These are phyloP conservation scores for Caenorhabditis auriculariae DNA, from an alignment of 2,888 invertebrate genomes.

Conservation along the genomic window DNA sequence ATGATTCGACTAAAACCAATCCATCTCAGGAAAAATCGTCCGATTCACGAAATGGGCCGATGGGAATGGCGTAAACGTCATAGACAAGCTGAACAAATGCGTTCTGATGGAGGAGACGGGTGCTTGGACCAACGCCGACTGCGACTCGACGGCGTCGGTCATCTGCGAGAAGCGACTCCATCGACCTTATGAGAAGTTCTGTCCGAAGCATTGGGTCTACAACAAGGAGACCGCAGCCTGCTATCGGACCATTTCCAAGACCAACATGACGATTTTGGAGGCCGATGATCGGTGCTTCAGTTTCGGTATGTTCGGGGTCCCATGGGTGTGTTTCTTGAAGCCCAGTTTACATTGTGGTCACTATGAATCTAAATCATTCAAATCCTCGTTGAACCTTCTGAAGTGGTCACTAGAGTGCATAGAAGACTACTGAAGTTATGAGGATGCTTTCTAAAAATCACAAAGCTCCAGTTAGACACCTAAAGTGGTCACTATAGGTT, in stretches of 20 bases:
- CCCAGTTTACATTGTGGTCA: not conserved
- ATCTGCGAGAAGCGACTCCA: slow-evolving; percentile 45
- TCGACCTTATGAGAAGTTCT: slow-evolving; percentile 30
- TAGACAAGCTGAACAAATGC: slow-evolving; percentile 30
- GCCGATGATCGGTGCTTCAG: slow-evolving; percentile 47
- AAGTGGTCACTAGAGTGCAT: no score
- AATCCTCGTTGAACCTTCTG: not conserved
- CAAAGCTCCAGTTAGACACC: no score
- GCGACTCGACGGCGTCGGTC: slow-evolving; percentile 24
- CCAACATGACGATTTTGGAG: slow-evolving; percentile 43
- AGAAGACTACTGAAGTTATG: no score
- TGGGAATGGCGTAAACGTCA: slow-evolving; percentile 26
- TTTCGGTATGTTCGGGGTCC: slow-evolving; percentile 29
- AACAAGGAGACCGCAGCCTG: slow-evolving; percentile 38
- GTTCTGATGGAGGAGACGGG: slow-evolving; percentile 35
- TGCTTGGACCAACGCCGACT: slow-evolving; percentile 41
- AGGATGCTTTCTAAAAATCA: no score
- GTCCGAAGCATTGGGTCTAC: slow-evolving; percentile 46
- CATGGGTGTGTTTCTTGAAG: not conserved
- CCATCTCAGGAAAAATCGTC: slow-evolving; percentile 30
- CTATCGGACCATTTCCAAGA: slow-evolving; percentile 34
- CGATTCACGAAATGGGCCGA: slow-evolving; percentile 44
- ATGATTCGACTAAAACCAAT: not conserved
- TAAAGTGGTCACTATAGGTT: no score
- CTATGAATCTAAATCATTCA: not conserved